Evolutionary conservation across 92 coral and sea anemone genomes (phyloP).

Genomic region (Parazoanthus atlanticus): DNA sequence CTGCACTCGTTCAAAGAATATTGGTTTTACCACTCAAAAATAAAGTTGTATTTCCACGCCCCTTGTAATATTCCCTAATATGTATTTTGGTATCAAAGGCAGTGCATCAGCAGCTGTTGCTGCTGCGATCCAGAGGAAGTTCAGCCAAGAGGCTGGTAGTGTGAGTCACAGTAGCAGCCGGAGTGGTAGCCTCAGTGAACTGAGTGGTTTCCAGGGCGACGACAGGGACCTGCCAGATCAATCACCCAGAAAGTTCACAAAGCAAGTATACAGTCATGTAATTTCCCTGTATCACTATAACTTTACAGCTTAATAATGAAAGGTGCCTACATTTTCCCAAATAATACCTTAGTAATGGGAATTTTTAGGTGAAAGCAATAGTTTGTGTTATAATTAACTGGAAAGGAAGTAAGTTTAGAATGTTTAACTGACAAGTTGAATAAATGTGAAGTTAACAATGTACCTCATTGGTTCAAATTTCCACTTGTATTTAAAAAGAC

Average conservation of each 20-base stretch:
- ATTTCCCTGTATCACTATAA: not conserved
- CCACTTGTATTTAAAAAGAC: too few relatives aligned
- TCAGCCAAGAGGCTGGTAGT: conserved; percentile 77
- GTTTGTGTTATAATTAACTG: too few relatives aligned
- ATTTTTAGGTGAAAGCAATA: too few relatives aligned
- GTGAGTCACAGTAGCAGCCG: conserved; percentile 93
- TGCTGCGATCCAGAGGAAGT: conserved; percentile 89
- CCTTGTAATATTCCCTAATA: not conserved
- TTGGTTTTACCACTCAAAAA: not conserved
- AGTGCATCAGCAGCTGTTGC: conserved; percentile 90
- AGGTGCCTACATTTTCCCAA: too few relatives aligned
- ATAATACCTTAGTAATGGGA: too few relatives aligned
- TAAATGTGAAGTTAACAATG: too few relatives aligned
- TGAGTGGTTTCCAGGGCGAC: conserved; percentile 80
- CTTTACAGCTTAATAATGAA: not conserved
- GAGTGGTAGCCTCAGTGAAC: conserved; percentile 91
- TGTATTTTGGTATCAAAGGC: conserved; percentile 51
- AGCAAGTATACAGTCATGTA: conserved; percentile 36
- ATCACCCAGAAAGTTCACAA: conserved; percentile 64
- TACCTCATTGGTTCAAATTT: too few relatives aligned
- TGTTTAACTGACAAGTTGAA: too few relatives aligned
- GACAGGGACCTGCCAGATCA: conserved; percentile 81
- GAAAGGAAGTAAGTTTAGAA: too few relatives aligned
- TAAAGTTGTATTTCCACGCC: not conserved
- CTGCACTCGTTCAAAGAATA: not conserved